phyloP scores from a whole-genome alignment of 2,797 vertebrate species.

The Paratrypauchen microcephalus region DNA sequence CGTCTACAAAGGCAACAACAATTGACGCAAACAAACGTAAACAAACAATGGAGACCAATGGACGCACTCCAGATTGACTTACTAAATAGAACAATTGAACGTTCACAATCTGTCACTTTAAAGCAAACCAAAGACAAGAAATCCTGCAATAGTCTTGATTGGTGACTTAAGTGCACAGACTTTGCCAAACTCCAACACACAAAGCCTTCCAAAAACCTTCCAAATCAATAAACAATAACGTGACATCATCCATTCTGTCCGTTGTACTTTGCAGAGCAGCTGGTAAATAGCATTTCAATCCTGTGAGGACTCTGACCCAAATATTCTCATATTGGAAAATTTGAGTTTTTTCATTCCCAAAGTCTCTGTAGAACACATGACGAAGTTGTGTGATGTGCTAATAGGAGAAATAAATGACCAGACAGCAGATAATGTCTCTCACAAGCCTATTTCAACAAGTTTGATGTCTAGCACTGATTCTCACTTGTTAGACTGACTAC shows the following conservation, averaged over 20 bases:
- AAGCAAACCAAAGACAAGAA: no score
- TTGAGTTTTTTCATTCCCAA: constrained; percentile 1
- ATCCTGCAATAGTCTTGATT: not conserved
- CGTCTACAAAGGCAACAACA: no score
- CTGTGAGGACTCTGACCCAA: constrained; percentile 23
- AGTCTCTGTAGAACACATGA: constrained; percentile 19
- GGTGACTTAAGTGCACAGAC: not conserved
- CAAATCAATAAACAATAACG: constrained; percentile 15
- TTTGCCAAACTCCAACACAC: not conserved
- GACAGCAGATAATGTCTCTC: constrained; percentile 36
- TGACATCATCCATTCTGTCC: constrained; percentile 26
- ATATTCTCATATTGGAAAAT: constrained; percentile 20
- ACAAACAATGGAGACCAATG: no score
- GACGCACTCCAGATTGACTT: not conserved
- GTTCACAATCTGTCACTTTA: no score
- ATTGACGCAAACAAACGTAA: no score
- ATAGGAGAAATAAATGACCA: constrained; percentile 27
- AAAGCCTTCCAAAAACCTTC: not conserved
- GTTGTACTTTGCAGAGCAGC: constrained; percentile 5
- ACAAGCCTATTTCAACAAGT: constrained; percentile 31
- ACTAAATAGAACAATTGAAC: not conserved
- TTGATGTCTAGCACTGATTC: constrained; percentile 46
- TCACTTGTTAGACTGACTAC: constrained; percentile 21
- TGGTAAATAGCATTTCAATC: constrained; percentile 32
- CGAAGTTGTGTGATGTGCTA: constrained; percentile 11